These are phyloP conservation scores for Diachrysia chrysitis DNA, from an alignment of 2,888 invertebrate species.

Conservation along the genomic window DNA sequence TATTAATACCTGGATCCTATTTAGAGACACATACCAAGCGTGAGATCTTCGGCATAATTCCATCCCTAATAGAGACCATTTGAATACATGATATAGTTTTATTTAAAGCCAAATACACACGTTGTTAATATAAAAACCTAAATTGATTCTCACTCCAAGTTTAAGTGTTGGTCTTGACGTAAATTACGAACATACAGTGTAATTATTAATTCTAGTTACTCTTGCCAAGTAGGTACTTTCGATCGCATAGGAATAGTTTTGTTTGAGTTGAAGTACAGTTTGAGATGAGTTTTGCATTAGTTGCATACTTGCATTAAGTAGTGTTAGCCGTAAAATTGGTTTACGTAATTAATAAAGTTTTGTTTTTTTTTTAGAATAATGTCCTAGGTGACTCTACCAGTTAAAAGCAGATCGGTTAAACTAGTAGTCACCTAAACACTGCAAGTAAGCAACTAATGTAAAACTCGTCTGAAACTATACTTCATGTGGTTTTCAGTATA, in stretches of 20 bases:
- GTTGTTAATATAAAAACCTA: not conserved
- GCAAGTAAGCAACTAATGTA: too few relatives aligned
- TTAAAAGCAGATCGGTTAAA: too few relatives aligned
- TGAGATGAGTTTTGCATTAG: constrained; percentile 1
- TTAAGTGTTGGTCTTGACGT: constrained; percentile 4
- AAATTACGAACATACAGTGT: not conserved
- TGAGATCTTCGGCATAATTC: not conserved
- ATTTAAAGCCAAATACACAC: not conserved
- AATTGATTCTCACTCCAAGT: not conserved
- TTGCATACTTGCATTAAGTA: not conserved
- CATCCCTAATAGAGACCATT: not conserved
- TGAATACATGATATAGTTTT: not conserved
- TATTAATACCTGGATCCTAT: not conserved
- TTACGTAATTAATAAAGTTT: not conserved
- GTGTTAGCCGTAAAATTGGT: not conserved
- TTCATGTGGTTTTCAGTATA: too few relatives aligned
- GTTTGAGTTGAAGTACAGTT: not conserved
- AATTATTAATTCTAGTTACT: constrained; percentile 1
- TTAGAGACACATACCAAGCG: not conserved
- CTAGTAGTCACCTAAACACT: too few relatives aligned
- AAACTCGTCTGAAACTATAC: too few relatives aligned
- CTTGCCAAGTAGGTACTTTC: not conserved
- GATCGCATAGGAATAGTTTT: not conserved
- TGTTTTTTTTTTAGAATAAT: not conserved
- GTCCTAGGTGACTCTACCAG: too few relatives aligned